Evolutionary conservation across 2,888 invertebrate species (phyloP).

Genomic region (Meliscaeva auricollis): DNA sequence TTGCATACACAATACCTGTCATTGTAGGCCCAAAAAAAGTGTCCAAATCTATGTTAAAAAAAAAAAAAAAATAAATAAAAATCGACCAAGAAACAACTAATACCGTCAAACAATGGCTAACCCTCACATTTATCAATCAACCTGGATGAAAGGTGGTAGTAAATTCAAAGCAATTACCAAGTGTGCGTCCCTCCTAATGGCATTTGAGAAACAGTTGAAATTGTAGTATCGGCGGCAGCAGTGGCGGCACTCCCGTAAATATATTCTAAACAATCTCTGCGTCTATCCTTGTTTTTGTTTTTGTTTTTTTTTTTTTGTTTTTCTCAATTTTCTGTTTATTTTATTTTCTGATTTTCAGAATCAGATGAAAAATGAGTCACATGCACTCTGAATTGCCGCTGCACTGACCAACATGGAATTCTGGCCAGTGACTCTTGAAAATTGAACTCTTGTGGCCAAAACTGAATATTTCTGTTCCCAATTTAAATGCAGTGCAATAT

Average conservation of each 20-base stretch:
- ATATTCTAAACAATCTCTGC: conserved; percentile 26
- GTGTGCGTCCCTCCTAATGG: conserved; percentile 74
- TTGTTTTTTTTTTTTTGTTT: background rate
- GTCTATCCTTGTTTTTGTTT: conserved; percentile 36
- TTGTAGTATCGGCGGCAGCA: background rate
- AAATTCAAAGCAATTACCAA: conserved; percentile 75
- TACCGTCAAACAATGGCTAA: conserved; percentile 65
- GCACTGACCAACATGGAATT: conserved; percentile 62
- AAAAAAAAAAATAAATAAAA: conserved; percentile 5
- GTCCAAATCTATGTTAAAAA: conserved; percentile 2
- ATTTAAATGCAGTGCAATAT: conserved; percentile 73
- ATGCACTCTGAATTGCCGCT: background rate
- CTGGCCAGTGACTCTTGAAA: conserved; percentile 35
- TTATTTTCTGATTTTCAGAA: conserved; percentile 20
- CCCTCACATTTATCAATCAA: conserved; percentile 75
- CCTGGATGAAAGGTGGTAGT: conserved; percentile 70
- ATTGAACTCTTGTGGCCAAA: conserved; percentile 41
- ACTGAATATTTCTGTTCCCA: conserved; percentile 37
- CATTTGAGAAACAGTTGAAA: conserved; percentile 36
- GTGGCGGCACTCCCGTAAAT: conserved; percentile 64
- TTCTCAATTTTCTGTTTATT: too few relatives aligned
- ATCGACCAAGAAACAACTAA: conserved; percentile 38
- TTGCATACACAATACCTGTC: conserved; percentile 70
- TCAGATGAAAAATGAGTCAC: conserved; percentile 58
- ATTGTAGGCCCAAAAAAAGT: conserved; percentile 44